phyloP scores from a whole-genome alignment of 2,888 invertebrate genomes.

The Tolmerus cingulatus region DNA sequence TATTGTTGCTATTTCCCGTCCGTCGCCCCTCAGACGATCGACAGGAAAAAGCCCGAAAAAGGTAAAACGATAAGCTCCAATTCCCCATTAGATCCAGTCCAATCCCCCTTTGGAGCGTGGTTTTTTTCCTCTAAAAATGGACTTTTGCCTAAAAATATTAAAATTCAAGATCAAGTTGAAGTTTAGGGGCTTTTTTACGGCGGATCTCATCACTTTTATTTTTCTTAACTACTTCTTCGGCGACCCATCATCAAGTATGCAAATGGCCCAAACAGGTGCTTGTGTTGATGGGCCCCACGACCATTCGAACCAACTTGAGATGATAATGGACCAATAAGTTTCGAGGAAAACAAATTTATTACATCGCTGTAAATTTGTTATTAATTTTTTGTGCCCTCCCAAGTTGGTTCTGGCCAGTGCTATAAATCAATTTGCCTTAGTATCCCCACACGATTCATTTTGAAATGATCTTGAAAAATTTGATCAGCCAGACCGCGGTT shows the following conservation, averaged over 20 bases:
- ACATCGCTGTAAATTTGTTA: neutral
- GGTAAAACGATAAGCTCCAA: neutral
- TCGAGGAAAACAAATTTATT: conserved; percentile 21
- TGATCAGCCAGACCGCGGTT: neutral
- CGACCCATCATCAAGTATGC: neutral
- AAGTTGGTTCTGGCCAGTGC: neutral
- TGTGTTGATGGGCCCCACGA: neutral
- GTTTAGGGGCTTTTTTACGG: neutral
- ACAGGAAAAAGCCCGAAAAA: neutral
- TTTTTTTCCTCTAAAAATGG: neutral
- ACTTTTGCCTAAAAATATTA: neutral
- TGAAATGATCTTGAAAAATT: conserved; percentile 16
- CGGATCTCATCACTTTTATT: conserved; percentile 14
- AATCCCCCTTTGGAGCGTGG: neutral
- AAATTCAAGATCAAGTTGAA: conserved; percentile 33
- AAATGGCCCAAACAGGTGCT: conserved; percentile 25
- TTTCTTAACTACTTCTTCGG: neutral
- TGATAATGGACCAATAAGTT: neutral
- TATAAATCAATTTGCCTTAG: neutral
- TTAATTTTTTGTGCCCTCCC: neutral
- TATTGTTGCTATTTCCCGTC: neutral
- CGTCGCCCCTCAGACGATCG: neutral
- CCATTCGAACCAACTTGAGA: neutral
- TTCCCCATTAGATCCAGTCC: neutral
- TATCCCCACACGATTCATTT: neutral